phyloP scores from a whole-genome alignment of 2,888 invertebrate genomes.

The Thalpophila matura region DNA sequence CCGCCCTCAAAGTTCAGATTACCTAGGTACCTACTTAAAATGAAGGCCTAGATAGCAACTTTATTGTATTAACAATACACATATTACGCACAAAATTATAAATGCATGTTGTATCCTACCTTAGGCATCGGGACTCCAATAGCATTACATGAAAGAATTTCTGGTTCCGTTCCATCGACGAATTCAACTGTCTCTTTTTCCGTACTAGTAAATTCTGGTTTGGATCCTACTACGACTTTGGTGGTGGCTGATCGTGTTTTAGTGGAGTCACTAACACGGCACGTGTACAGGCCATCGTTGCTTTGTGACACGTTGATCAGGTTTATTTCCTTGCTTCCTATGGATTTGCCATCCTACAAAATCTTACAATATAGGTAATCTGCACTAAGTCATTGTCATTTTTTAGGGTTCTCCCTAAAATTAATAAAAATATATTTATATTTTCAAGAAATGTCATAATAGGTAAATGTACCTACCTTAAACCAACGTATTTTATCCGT shows the following conservation, averaged over 20 bases:
- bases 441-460: background rate
- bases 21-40: too few relatives aligned
- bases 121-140: slow-evolving; percentile 67
- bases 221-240: slow-evolving; percentile 67
- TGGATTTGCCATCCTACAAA: slow-evolving; percentile 62
- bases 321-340: slow-evolving; percentile 58
- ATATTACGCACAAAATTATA: too few relatives aligned
- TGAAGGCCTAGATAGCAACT: too few relatives aligned
- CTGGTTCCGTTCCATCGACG: slow-evolving; percentile 37
- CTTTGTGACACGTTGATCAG: slow-evolving; percentile 56
- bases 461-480: slow-evolving; percentile 71
- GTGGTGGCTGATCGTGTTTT: slow-evolving; percentile 61
- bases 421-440: too few relatives aligned
- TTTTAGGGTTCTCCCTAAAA: too few relatives aligned
- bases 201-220: slow-evolving; percentile 67
- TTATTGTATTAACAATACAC: too few relatives aligned
- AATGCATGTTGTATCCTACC: too few relatives aligned
- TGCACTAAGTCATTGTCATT: too few relatives aligned
- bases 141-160: slow-evolving; percentile 68
- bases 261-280: slow-evolving; percentile 69
- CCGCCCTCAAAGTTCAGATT: too few relatives aligned
- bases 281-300: slow-evolving; percentile 75
- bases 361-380: background rate
- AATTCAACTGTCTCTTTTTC: slow-evolving; percentile 64
- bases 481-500: slow-evolving; percentile 73